phyloP scores from a whole-genome alignment of 1,140 invertebrate genomes.

The Drosophila murphyi region DNA sequence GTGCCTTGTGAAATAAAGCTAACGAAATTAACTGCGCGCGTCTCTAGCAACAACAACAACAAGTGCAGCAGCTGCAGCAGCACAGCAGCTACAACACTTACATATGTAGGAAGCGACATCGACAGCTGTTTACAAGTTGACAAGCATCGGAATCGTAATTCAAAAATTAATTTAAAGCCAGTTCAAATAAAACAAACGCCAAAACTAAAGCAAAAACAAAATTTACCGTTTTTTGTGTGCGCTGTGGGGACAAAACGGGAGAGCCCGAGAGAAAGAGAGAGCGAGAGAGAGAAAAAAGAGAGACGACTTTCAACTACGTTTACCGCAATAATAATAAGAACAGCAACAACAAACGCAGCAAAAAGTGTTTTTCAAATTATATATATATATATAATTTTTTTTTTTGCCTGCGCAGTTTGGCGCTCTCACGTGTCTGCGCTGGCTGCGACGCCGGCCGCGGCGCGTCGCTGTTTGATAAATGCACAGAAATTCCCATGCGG shows the following conservation, averaged over 20 bases:
- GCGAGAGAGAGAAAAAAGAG: conserved; percentile 2
- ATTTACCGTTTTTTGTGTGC: conserved; percentile 50
- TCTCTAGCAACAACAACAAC: conserved; percentile 12
- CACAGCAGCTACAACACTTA: conserved; percentile 15
- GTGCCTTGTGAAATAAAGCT: conserved; percentile 16
- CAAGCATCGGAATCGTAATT: conserved; percentile 30
- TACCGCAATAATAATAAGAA: conserved; percentile 28
- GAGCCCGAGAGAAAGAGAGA: not conserved
- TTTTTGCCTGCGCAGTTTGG: conserved; percentile 56
- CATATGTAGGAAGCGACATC: conserved; percentile 16
- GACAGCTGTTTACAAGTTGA: conserved; percentile 47
- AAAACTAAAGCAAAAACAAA: conserved; percentile 24
- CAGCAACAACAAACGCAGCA: conserved; percentile 36
- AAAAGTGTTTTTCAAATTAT: conserved; percentile 39
- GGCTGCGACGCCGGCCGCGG: conserved; percentile 43
- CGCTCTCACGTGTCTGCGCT: conserved; percentile 60
- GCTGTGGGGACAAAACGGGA: not conserved
- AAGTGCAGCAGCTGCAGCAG: conserved; percentile 22
- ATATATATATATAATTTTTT: conserved; percentile 24
- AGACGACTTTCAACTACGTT: conserved; percentile 18
- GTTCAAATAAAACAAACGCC: conserved; percentile 30
- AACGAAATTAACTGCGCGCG: conserved; percentile 30
- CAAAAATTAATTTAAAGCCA: conserved; percentile 38
- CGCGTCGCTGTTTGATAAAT: conserved; percentile 56
- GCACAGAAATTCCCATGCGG: conserved; percentile 76